Evolutionary conservation across 2,797 vertebrate species (phyloP), one percentile per base, ranked within the genome.

Genomic region (Myripristis jacobus): DNA sequence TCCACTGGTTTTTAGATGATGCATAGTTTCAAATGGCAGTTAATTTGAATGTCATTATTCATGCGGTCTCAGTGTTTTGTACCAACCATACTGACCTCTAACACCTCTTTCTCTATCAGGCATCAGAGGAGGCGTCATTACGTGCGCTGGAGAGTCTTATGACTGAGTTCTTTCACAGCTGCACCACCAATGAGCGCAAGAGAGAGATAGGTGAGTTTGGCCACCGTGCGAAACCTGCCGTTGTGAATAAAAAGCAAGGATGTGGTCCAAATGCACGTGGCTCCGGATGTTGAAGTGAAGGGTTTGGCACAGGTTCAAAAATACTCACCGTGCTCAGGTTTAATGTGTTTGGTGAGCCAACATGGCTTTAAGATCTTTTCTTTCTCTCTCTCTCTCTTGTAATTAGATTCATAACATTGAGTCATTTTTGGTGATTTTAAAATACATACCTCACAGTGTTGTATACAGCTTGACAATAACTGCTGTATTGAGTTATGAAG

Each of bases 111-210:
- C 5, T 69, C 44, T 31, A 10, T 62, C 77, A 99, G 98, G 96
- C 95, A 72, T 97, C 98, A 50, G 98, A 98, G 82, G 98, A 99
- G 92, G 85, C 94, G 82, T 99, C 98, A 0, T 91, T 99, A 74
- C 94, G 95, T 74, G 97, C 96, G 22, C 77, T 99, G 91, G 98
- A 99, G 92, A 96, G 94, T 90, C 93, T 99, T 2, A 99, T 99
- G 98, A 98, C 96, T 0, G 98, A 99, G 81, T 99, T 99, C 92
- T 99, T 99, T 89, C 97, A 99, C 88, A 96, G 94, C 54, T 97
- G 95, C 91, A 99, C 98, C 0, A 97, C 96, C 0, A 99, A 99
- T 46, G 97, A 99, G 85, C 92, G 98, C 66, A 99, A 99, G 71
- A 95, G 96, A 12, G 98, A 99, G 92, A 99, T 99, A 58, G 98